Evolutionary conservation across 2,797 vertebrate genomes (phyloP).

Genomic region (Danio jaintianensis): DNA sequence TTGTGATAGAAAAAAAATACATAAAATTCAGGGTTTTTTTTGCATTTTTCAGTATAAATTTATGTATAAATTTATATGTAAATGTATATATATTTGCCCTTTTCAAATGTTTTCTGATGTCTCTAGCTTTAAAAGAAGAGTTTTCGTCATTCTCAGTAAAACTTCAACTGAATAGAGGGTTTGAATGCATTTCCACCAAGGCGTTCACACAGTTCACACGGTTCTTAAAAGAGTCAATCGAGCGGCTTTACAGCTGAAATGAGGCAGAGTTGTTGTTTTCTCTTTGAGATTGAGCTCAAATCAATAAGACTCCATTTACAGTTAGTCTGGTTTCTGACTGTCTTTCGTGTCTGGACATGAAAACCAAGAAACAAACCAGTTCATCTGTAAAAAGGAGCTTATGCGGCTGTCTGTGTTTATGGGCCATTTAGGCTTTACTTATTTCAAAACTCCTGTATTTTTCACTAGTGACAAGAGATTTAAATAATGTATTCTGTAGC

Average conservation of each 20-base stretch:
- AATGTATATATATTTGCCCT: no score
- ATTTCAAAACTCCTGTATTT: conserved; percentile 17
- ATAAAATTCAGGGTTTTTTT: no score
- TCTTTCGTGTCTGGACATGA: conserved; percentile 13
- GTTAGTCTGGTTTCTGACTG: conserved; percentile 1
- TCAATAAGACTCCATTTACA: conserved; percentile 37
- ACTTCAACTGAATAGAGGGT: conserved; percentile 41
- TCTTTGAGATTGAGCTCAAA: conserved; percentile 40
- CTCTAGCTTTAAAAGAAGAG: conserved; percentile 20
- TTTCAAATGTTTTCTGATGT: conserved; percentile 7
- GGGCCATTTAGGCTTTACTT: neutral
- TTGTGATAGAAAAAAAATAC: no score
- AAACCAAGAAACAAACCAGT: conserved; percentile 20
- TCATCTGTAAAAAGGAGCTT: neutral
- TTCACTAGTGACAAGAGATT: neutral
- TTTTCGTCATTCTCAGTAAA: conserved; percentile 45
- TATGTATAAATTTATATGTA: no score
- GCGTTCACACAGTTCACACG: conserved; percentile 39
- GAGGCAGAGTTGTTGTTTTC: conserved; percentile 48
- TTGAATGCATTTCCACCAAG: conserved; percentile 44
- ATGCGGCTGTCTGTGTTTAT: conserved; percentile 8
- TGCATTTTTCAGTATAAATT: no score
- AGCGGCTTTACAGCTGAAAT: conserved; percentile 21
- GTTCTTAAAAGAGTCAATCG: conserved; percentile 41
- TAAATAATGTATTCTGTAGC: neutral